Percentiles rank a stretch among this genome's conserved stretches.
Conservation (phyloP, 2,113 vertebrate genomes). For the Sclerurus mexicanus region DNA sequence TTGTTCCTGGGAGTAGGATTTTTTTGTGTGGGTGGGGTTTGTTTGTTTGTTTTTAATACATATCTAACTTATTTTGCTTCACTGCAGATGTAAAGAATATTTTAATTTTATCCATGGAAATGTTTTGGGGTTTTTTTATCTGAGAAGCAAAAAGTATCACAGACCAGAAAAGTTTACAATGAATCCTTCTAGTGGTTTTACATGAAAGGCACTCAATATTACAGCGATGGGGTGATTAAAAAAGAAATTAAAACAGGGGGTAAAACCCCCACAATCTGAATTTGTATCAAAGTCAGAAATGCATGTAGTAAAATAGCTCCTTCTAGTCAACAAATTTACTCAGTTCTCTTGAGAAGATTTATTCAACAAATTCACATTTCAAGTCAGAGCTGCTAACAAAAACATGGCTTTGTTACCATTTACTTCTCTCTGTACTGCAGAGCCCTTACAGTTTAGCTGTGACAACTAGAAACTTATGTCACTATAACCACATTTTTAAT, state of each 20-base stretch:
- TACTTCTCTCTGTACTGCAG: neutral
- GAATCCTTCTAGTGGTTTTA: neutral
- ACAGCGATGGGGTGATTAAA: neutral
- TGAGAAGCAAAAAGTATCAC: neutral
- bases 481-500: neutral
- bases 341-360: neutral
- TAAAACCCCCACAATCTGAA: neutral
- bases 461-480: neutral
- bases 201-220: neutral
- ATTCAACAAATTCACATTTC: neutral
- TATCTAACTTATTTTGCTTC: neutral
- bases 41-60: neutral
- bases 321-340: neutral
- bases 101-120: neutral
- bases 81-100: neutral
- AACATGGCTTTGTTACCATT: neutral
- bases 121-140: neutral
- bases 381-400: neutral
- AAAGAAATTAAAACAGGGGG: neutral
- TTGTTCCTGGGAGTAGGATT: neutral
- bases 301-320: neutral
- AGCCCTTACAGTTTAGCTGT: neutral
- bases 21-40: neutral
- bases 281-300: neutral
- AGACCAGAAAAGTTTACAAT: neutral